phyloP scores from a whole-genome alignment of 2,113 vertebrate genomes.

The Turnix velox region DNA sequence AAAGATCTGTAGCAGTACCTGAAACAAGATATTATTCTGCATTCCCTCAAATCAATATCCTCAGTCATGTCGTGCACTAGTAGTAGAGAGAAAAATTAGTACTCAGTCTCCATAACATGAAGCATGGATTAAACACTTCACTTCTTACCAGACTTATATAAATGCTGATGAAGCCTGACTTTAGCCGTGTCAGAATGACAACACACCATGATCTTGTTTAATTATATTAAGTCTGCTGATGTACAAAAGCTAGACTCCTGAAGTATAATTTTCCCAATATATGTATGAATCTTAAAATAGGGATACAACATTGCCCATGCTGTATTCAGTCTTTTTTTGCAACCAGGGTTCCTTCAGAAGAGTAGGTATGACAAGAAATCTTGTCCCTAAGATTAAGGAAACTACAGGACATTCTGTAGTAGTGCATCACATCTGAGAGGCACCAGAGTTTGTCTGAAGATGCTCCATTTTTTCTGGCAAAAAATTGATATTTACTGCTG shows the following conservation, averaged over 20 bases:
- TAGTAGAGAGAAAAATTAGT: not conserved
- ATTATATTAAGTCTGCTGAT: not conserved
- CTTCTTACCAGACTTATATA: not conserved
- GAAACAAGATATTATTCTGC: not conserved
- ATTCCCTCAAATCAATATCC: not conserved
- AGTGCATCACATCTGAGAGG: not conserved
- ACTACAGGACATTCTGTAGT: not conserved
- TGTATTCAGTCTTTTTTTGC: not conserved
- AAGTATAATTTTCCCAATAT: not conserved
- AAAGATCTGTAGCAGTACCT: not conserved
- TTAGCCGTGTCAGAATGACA: not conserved
- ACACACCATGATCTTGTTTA: not conserved
- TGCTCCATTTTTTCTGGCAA: not conserved
- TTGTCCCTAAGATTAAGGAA: not conserved
- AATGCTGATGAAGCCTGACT: not conserved
- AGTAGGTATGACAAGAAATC: not conserved
- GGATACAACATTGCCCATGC: not conserved
- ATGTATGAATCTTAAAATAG: not conserved
- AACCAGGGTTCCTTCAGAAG: not conserved
- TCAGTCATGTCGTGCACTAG: not conserved
- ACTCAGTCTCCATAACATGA: not conserved
- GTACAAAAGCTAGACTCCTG: not conserved
- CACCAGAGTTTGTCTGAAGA: not conserved
- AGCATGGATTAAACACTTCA: not conserved
- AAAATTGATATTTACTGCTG: not conserved